Evolutionary conservation across 2,113 vertebrate species (phyloP), one percentile per base, ranked within the genome.

Genomic region (Sylvilagus bachmani): DNA sequence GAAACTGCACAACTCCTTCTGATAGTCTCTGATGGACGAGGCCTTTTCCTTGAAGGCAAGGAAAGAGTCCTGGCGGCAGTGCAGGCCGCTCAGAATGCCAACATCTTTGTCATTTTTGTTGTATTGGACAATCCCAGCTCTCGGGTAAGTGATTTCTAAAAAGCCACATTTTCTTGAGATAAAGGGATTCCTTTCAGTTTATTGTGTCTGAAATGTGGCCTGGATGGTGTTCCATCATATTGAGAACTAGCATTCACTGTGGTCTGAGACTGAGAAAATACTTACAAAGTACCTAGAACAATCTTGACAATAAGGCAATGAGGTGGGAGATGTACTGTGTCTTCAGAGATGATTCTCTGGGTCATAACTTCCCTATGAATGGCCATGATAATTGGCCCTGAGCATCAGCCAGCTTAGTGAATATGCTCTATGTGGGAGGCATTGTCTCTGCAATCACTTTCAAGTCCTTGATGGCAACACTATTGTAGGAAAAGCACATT

Each of bases 21-120:
- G 91, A 98, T 99, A 25, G 99, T 99, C 33, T 99, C 99, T 22
- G 99, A 99, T 38, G 99, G 99, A 81, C 98, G 99, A 51, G 99
- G 99, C 19, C 98, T 99, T 53, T 99, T 99, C 98, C 98, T 99
- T 36, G 99, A 99, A 93, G 99, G 99, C 86, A 99, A 99, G 97
- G 99, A 99, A 51, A 98, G 99, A 69, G 99, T 99, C 91, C 98
- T 97, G 84, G 98, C 99, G 2, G 99, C 99, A 0, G 99, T 99
- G 85, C 99, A 98, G 6, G 98, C 98, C 1, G 99, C 99, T 49
- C 99, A 98, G 89, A 98, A 98, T 21, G 98, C 99, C n/a, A 99
- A 99, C 58, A 98, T 99, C 94, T 99, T 99, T 79, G 97, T 99
- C 97, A 99, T 99, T 97, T 99, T 99, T 2, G 99, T 99, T 44